phyloP scores from a whole-genome alignment of 2,797 vertebrate species.

The Diglossa cyanea region DNA sequence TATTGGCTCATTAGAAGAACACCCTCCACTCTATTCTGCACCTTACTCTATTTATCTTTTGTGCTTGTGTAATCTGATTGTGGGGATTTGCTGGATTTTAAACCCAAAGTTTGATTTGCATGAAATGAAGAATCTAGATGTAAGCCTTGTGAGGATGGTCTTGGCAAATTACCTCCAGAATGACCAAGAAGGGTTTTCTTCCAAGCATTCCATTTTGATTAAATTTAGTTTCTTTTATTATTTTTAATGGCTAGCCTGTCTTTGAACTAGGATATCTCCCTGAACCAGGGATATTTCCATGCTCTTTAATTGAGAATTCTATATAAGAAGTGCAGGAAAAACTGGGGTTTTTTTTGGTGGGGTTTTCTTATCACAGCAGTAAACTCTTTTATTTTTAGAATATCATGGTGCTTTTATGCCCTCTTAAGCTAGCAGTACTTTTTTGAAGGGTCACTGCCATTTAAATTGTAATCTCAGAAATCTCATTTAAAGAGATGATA shows the following conservation, averaged over 20 bases:
- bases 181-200: not conserved
- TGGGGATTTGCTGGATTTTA: not conserved
- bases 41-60: not conserved
- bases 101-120: not conserved
- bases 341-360: not conserved
- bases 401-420: fast-evolving
- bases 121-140: not conserved
- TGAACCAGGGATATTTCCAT: no score
- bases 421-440: not conserved
- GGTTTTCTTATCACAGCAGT: not conserved
- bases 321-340: not conserved
- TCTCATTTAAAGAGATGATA: not conserved
- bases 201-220: not conserved
- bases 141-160: not conserved
- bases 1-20: not conserved
- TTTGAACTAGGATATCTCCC: not conserved
- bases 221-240: not conserved
- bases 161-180: not conserved
- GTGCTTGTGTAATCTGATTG: not conserved
- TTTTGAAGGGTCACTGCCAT: fast-evolving
- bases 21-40: not conserved
- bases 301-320: not conserved
- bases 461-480: not conserved
- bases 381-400: not conserved
- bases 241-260: not conserved